Percentiles rank a stretch among this genome's conserved stretches.
Conservation (phyloP, 53 echinoderm and acorn worm genomes). For the Paracentrotus lividus region DNA sequence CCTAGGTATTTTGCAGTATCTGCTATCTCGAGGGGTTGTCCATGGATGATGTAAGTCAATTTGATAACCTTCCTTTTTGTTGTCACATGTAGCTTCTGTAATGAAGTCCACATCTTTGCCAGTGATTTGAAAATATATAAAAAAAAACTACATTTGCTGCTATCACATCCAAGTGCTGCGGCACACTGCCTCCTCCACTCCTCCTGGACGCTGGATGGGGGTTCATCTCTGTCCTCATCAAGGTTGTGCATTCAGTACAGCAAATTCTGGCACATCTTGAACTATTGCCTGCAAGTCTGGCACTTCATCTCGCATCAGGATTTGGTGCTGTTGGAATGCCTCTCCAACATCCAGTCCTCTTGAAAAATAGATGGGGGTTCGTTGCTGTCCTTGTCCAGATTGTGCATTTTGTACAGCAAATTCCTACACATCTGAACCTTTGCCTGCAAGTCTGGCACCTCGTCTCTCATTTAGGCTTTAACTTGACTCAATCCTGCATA, state of each 20-base stretch:
- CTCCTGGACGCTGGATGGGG: not conserved
- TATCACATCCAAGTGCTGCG: constrained; percentile 43
- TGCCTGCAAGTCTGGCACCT: not conserved
- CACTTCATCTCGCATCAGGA: not conserved
- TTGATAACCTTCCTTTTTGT: too few relatives aligned
- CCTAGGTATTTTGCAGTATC: too few relatives aligned
- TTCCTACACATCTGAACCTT: not conserved
- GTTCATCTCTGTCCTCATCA: not conserved
- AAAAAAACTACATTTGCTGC: too few relatives aligned
- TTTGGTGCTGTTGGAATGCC: constrained; percentile 21
- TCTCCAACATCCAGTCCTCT: constrained; percentile 3
- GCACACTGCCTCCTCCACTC: constrained; percentile 5
- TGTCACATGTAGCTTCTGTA: too few relatives aligned
- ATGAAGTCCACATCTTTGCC: too few relatives aligned
- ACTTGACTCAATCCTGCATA: not conserved
- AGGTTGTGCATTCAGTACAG: constrained; percentile 7
- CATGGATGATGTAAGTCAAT: not conserved
- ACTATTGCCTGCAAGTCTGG: constrained; percentile 20
- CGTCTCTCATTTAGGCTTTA: not conserved
- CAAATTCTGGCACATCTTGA: not conserved
- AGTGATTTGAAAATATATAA: too few relatives aligned
- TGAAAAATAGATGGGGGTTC: constrained; percentile 39
- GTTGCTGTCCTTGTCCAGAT: not conserved
- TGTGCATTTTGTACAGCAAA: not conserved
- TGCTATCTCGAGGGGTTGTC: too few relatives aligned